Conservation (phyloP, 2,888 invertebrate genomes). For the Sussaba pulchella region DNA sequence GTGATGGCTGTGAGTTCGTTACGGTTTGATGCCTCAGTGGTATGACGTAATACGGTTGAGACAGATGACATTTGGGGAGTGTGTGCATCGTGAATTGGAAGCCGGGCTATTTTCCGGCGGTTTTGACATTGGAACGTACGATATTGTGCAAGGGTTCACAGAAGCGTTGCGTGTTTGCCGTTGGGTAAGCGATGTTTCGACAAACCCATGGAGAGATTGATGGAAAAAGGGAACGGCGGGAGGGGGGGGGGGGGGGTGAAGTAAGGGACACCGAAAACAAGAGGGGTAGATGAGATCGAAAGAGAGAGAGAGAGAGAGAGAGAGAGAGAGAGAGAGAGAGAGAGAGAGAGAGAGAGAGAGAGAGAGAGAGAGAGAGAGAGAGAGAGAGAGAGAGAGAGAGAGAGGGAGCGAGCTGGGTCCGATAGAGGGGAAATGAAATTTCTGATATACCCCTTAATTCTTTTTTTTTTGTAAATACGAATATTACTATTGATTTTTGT, state of each 20-base stretch:
- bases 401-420: not conserved
- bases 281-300: too few species aligned
- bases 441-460: too few species aligned
- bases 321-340: not conserved
- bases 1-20: not conserved
- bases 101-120: conserved; percentile 7
- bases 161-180: not conserved
- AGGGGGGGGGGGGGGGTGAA: too few species aligned
- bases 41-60: conserved; percentile 29
- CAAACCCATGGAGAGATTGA: not conserved
- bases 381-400: not conserved
- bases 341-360: not conserved
- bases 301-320: conserved; percentile 21
- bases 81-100: not conserved
- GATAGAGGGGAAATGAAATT: conserved; percentile 19
- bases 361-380: not conserved
- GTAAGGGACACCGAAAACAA: too few species aligned
- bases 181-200: conserved; percentile 11
- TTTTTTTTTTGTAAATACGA: too few species aligned
- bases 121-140: conserved; percentile 14
- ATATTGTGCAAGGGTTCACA: conserved; percentile 6
- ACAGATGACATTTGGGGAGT: conserved; percentile 8
- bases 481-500: too few species aligned
- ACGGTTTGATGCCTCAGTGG: too few species aligned
- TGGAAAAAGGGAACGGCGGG: too few species aligned